Base-by-base conservation (phyloP, 2,888 invertebrate species). In the Cistogaster globosa region DNA sequence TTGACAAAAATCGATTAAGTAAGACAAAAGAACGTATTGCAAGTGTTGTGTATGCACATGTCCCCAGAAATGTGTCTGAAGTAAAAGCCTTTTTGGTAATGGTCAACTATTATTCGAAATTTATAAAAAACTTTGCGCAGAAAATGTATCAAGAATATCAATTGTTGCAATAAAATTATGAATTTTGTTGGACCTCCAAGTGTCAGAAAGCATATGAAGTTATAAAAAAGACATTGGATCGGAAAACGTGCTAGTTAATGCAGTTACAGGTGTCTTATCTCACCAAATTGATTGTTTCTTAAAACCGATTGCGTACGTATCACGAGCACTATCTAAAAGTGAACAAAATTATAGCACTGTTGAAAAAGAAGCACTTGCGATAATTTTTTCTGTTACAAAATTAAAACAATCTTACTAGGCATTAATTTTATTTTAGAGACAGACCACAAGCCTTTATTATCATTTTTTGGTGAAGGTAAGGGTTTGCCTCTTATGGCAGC, bases 401-500 rank as follows among this genome's bases (percentile, higher is more conserved):
- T 12, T 55, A 2, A 58, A 36, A 36, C 68, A 55, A 6, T 22
- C 12, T 12, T 42, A 42, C 12, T 42, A 42, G 42, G 42, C 12
- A 12, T 42, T 42, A 4, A 42, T 42, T 42, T 42, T 42, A 42
- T 42, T 42, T 42, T 42, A 12, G 5, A 45, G 71, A 63, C 86
- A 2, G 83, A 86, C 16, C 69, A 81, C n/a, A 84, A 60, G 53
- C 82, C 84, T 5, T 65, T 84, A 9, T 12, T 62, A 20, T 45
- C 51, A 11, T 76, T 84, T 32, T 82, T 84, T 26, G 78, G 51
- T 22, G 48, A 65, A 57, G n/a, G 22, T 11, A 72, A 51, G 12
- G 58, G 58, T 2, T 69, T 69, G 7, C 68, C 55, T 42, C 2
- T 57, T 58, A 83, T 69, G 57, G 83, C 55, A n/a, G n/a, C 42